These are phyloP conservation scores for Trichoplusia ni DNA, from an alignment of 1,140 invertebrate genomes.

Conservation along the genomic window DNA sequence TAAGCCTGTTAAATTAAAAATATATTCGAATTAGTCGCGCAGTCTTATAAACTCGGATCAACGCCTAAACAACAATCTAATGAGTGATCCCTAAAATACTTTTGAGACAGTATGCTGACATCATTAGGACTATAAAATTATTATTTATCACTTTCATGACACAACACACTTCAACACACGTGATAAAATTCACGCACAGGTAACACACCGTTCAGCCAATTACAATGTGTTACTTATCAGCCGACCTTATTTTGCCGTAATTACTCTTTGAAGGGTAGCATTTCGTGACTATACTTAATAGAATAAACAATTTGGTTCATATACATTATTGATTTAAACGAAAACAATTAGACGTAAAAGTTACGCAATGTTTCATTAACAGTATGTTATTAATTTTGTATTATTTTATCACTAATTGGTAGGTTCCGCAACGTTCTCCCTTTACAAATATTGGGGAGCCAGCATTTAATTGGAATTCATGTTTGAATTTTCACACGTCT, in stretches of 20 bases:
- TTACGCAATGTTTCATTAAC: background rate
- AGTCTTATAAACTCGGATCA: too few relatives aligned
- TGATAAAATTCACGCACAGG: too few relatives aligned
- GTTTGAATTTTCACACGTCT: background rate
- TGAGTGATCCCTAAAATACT: too few relatives aligned
- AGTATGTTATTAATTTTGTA: background rate
- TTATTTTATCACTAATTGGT: background rate
- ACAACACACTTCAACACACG: too few relatives aligned
- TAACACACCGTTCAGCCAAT: background rate
- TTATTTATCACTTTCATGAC: too few relatives aligned
- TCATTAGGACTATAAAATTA: too few relatives aligned
- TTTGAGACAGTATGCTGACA: too few relatives aligned
- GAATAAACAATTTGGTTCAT: background rate
- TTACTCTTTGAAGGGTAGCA: slow-evolving; percentile 2
- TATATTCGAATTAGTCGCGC: too few relatives aligned
- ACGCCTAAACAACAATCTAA: too few relatives aligned
- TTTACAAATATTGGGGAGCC: background rate
- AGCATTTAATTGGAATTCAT: background rate
- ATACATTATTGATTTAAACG: background rate
- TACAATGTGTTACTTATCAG: background rate
- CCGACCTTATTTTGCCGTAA: slow-evolving; percentile 9
- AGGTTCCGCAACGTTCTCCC: background rate
- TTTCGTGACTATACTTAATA: slow-evolving; percentile 25
- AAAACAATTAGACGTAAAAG: background rate
- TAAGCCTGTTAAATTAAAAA: too few relatives aligned